These are phyloP conservation scores for Sphaerodactylus townsendi DNA, from an alignment of 2,113 vertebrate genomes.

Conservation along the genomic window DNA sequence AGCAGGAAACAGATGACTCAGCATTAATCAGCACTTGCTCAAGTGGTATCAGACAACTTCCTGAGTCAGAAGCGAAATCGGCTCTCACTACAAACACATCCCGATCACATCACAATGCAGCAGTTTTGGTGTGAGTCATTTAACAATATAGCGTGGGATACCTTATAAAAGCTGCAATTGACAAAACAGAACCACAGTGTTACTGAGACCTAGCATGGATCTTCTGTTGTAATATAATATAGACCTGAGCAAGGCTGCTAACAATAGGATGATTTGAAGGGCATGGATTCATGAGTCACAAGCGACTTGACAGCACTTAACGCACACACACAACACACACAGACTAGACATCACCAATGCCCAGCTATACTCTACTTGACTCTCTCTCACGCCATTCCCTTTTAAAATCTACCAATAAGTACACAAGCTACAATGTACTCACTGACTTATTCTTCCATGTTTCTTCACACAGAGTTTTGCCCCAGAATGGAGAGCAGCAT, in stretches of 20 bases:
- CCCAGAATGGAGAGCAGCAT: no score
- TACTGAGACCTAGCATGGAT: not conserved
- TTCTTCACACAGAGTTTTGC: no score
- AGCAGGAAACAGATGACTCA: slow-evolving; percentile 23
- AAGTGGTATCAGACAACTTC: not conserved
- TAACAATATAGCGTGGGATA: not conserved
- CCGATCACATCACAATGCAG: not conserved
- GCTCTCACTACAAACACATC: not conserved
- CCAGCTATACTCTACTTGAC: not conserved
- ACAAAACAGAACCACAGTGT: not conserved
- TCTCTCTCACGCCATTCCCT: no score
- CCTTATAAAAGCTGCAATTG: not conserved
- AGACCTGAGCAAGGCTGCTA: no score
- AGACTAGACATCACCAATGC: not conserved
- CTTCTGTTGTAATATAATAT: no score
- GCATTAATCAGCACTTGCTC: slow-evolving; percentile 19
- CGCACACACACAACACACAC: no score
- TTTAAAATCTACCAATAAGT: no score
- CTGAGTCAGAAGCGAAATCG: not conserved
- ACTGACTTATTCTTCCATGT: no score
- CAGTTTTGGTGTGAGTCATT: not conserved
- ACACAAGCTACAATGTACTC: no score
- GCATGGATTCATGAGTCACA: no score
- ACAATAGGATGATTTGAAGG: no score
- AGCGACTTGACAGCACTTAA: no score